Evolutionary conservation across 2,113 vertebrate genomes (phyloP), one percentile per base, ranked within the genome.

Genomic region (Erpornis zantholeuca): DNA sequence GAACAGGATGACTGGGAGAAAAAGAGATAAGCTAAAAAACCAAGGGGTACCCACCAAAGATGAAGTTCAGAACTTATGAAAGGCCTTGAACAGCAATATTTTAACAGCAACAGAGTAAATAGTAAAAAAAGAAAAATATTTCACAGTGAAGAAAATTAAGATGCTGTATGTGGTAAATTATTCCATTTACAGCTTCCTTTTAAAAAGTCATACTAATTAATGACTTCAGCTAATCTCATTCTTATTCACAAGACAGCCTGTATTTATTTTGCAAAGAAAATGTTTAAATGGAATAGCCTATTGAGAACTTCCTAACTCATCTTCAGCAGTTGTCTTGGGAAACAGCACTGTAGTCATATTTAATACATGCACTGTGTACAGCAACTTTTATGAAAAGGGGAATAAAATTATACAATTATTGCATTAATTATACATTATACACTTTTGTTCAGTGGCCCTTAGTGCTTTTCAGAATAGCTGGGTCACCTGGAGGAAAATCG

Each of bases 221-320:
- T 95, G 69, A 84, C 91, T 97, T 96, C 91, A 88, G 84, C 92
- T 96, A 96, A 96, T 96, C 88, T 95, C 94, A 96, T 97, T 96
- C 80, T 96, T 91, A 97, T 93, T 94, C 92, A 96, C 15, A 90
- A 95, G 91, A 92, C 95, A 96, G 90, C 70, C 61, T 92, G 61
- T 97, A 95, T 96, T 98, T 98, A 97, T 97, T 97, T 96, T 96
- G 68, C 92, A 96, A 89, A 94, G 94, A 96, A 94, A 82, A 96
- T 86, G 65, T 95, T 97, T 95, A 96, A 97, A 87, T 97, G 75
- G 56, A 86, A 81, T 66, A 91, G 88, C 72, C 75, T 94, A 36
- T 35, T 93, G 80, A 96, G 88, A 79, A 94, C 81, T 94, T 96
- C 82, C 95, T 94, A 96, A 56, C 93, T 94, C 85, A 91, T 87